phyloP scores from a whole-genome alignment of 2,888 invertebrate species.

The Dasypogon diadema region DNA sequence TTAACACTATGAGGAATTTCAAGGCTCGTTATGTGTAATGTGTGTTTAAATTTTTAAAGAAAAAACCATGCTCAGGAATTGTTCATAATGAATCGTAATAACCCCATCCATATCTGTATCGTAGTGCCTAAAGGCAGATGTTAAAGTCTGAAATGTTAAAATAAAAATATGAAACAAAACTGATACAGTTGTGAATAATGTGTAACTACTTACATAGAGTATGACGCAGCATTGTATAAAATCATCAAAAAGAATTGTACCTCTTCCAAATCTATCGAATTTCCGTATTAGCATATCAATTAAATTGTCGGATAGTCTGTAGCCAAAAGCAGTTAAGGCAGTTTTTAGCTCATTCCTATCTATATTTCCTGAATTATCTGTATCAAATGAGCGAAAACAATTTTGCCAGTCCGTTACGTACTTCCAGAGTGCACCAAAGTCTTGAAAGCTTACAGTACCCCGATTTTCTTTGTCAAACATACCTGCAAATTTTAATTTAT shows the following conservation, averaged over 20 bases:
- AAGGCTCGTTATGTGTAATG: neutral
- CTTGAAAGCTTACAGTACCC: slow-evolving; percentile 93
- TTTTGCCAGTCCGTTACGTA: slow-evolving; percentile 98
- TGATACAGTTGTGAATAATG: neutral
- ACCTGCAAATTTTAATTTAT: slow-evolving; percentile 72
- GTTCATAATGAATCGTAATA: slow-evolving; percentile 95
- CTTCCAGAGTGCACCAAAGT: slow-evolving; percentile 97
- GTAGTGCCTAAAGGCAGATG: slow-evolving; percentile 86
- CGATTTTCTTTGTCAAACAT: slow-evolving; percentile 94
- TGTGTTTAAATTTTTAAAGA: slow-evolving; percentile 77
- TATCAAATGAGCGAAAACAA: slow-evolving; percentile 94
- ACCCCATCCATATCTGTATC: slow-evolving; percentile 96
- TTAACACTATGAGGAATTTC: neutral
- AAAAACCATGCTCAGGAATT: slow-evolving; percentile 93
- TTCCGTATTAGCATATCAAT: slow-evolving; percentile 86
- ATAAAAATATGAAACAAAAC: slow-evolving; percentile 25
- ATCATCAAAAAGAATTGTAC: slow-evolving; percentile 96
- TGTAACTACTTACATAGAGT: slow-evolving; percentile 81
- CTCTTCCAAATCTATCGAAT: slow-evolving; percentile 92
- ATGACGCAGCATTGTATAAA: slow-evolving; percentile 97
- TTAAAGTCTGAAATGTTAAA: slow-evolving; percentile 81
- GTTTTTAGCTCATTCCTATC: slow-evolving; percentile 90
- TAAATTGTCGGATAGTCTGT: slow-evolving; percentile 85
- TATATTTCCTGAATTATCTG: slow-evolving; percentile 93
- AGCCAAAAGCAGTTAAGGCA: slow-evolving; percentile 92